Evolutionary conservation across 2,113 vertebrate species (phyloP), one percentile per base, ranked within the genome.

Genomic region (Craseonycteris thonglongyai): DNA sequence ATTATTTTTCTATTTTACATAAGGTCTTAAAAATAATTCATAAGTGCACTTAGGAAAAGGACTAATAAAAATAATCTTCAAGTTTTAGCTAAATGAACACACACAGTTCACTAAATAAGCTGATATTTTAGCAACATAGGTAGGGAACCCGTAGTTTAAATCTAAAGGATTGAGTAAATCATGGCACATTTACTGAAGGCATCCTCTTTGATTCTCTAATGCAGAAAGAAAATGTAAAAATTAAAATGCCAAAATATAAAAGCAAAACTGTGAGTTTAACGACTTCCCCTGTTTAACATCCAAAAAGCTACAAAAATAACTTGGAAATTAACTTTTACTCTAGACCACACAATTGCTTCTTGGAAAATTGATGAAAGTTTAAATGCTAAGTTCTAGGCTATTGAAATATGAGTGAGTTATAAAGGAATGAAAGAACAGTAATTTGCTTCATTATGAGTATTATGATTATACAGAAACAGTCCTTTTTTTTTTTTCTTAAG

Each of bases 11-110:
- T 95, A 5, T 79, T 76, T 91, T 35, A 45, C 61, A 49, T 5
- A 96, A 90, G 16, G 81, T 2, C 26, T 93, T 86, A 56, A 90
- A 61, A 83, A 89, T 1, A 89, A 91, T 91, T 78, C 85, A 19
- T 83, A 90, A 96, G 54, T 76, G 28, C 38, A 56, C 51, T 88
- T 71, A 82, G 15, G 40, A 91, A 96, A 96, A 96, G 47, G 30
- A 22, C 38, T 94, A 92, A 84, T 61, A 85, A 26, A 93, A 75
- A 56, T 74, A 6, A 58, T 65, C 38, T 91, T 63, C 5, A 59
- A 47, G 24, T 71, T 90, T 93, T 89, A 84, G 45, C 35, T 54
- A 86, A 78, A 85, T 15, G 21, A 80, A 7, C 42, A 81, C 16
- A 7, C 42, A 81, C 16, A 58, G 14, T 1, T 80, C 42, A 33